Conservation (phyloP, 2,888 invertebrate genomes). For the Aquatica leii region DNA sequence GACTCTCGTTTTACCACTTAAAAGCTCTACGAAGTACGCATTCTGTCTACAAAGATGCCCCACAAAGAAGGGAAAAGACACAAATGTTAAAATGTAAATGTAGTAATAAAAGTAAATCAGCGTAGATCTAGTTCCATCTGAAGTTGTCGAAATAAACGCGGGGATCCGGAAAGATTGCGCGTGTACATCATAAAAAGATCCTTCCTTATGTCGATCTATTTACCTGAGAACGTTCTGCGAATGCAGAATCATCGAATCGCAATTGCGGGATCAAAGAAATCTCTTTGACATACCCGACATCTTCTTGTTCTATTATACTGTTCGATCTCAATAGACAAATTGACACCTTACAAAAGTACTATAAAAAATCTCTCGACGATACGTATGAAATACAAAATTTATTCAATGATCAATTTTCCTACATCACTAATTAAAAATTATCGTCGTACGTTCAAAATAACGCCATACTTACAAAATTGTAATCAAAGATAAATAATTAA, state of each 20-base stretch:
- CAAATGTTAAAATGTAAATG: constrained; percentile 48
- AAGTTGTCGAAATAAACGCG: constrained; percentile 45
- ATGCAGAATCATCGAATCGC: constrained; percentile 33
- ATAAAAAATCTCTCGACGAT: neutral
- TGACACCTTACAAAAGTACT: constrained; percentile 6
- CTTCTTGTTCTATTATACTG: constrained; percentile 9
- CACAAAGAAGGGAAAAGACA: constrained; percentile 38
- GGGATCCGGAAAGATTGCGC: constrained; percentile 39
- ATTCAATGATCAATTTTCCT: too few species aligned
- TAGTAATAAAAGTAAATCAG: constrained; percentile 49
- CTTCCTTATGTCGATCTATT: constrained; percentile 40
- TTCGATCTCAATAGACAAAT: constrained; percentile 22
- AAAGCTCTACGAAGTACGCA: constrained; percentile 40
- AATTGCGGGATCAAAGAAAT: constrained; percentile 32
- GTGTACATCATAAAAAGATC: constrained; percentile 44
- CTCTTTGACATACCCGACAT: constrained; percentile 30
- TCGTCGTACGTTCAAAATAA: too few species aligned
- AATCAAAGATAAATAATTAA: too few species aligned
- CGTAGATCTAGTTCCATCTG: constrained; percentile 45
- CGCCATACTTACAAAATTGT: too few species aligned
- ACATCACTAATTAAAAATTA: too few species aligned
- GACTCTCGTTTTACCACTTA: constrained; percentile 42
- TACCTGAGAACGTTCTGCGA: constrained; percentile 40
- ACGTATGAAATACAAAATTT: neutral
- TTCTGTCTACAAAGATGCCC: constrained; percentile 36